Percentiles rank a stretch among this genome's conserved stretches.
phyloP scores from a whole-genome alignment of 2,797 vertebrate species.

The Sibirionetta formosa region DNA sequence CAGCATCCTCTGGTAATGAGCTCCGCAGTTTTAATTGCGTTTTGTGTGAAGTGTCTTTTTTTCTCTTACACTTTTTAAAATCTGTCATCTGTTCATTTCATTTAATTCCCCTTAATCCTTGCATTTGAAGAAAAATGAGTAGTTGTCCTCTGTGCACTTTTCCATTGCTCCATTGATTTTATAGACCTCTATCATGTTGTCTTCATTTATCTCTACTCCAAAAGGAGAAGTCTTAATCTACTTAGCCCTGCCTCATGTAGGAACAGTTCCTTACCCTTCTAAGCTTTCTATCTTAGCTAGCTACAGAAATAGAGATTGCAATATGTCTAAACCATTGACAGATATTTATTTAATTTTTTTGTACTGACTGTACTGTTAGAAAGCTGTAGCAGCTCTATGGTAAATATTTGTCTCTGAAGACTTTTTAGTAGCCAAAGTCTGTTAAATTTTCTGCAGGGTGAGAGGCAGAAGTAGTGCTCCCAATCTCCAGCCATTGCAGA shows the following conservation, averaged over 20 bases:
- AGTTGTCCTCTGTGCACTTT: constrained; percentile 43
- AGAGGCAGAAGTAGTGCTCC: background rate
- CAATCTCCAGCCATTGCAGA: background rate
- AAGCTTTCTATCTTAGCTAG: background rate
- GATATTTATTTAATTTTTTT: background rate
- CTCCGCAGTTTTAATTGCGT: constrained; percentile 30
- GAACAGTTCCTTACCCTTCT: background rate
- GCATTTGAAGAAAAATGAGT: constrained; percentile 39
- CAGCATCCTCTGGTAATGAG: constrained; percentile 30
- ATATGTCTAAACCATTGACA: background rate
- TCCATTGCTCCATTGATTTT: constrained; percentile 46
- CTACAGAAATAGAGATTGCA: background rate
- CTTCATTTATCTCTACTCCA: constrained; percentile 1
- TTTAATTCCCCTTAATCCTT: constrained; percentile 41
- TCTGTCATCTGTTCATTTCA: constrained; percentile 15
- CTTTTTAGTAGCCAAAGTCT: background rate
- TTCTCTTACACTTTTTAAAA: background rate
- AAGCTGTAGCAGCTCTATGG: background rate
- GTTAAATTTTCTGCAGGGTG: background rate
- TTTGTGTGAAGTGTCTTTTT: background rate
- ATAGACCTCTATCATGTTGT: constrained; percentile 3
- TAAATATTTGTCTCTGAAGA: background rate
- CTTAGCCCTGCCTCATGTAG: background rate
- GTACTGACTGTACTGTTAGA: background rate
- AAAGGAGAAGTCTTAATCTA: constrained; percentile 14